Conservation (phyloP, 2,797 vertebrate species). For the Momotus momota region DNA sequence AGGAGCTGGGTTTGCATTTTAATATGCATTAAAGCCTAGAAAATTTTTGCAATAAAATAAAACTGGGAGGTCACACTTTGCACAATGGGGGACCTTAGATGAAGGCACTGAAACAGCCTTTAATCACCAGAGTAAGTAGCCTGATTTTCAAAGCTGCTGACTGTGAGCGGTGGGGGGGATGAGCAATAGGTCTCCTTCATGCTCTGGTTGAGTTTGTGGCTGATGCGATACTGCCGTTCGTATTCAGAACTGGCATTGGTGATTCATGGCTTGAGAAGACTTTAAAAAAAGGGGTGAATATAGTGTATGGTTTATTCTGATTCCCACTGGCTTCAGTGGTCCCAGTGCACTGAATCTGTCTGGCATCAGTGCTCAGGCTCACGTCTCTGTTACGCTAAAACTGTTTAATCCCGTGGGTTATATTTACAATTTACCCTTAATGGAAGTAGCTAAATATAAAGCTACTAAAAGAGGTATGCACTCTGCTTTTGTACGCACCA, state of each 20-base stretch:
- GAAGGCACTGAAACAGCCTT: neutral
- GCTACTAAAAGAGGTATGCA: neutral
- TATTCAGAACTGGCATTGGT: neutral
- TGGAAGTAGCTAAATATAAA: neutral
- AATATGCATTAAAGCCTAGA: slow-evolving; percentile 18
- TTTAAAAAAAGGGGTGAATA: neutral
- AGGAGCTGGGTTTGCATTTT: neutral
- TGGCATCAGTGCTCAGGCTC: neutral
- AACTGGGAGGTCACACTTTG: slow-evolving; percentile 16
- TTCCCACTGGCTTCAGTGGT: neutral
- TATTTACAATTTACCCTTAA: neutral
- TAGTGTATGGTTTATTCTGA: neutral
- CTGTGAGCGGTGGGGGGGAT: neutral
- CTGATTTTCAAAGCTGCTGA: slow-evolving; percentile 3
- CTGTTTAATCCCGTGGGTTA: neutral
- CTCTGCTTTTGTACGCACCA: neutral
- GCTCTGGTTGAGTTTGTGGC: neutral
- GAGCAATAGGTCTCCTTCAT: slow-evolving; percentile 16
- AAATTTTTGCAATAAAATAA: slow-evolving; percentile 42
- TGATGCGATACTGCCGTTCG: accelerated
- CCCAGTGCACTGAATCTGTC: accelerated
- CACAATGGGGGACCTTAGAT: neutral
- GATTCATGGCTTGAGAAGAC: neutral
- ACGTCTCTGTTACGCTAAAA: neutral
- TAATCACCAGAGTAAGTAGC: slow-evolving; percentile 54